A percentile compares a stretch with the other conserved stretches of the same genome.
phyloP scores from a whole-genome alignment of 2,113 vertebrate species.

The Lanius ludovicianus region DNA sequence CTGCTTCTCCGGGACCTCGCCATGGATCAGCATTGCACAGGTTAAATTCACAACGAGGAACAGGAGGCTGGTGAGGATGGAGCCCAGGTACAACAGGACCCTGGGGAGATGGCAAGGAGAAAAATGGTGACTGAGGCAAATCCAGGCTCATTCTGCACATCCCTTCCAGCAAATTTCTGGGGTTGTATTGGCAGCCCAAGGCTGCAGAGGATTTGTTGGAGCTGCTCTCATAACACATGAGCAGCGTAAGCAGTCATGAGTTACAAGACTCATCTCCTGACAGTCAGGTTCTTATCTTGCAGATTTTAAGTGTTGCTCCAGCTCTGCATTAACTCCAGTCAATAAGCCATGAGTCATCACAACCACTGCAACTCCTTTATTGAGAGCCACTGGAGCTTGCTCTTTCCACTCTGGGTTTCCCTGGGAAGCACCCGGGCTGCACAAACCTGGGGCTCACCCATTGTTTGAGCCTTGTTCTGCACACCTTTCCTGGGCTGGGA shows the following conservation, averaged over 20 bases:
- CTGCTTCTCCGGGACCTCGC: conserved; percentile 73
- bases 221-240: neutral
- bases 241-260: conserved; percentile 39
- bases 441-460: neutral
- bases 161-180: neutral
- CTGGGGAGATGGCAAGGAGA: conserved; percentile 52
- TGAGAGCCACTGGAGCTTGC: neutral
- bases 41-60: conserved; percentile 93
- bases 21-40: conserved; percentile 86
- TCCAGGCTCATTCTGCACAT: neutral
- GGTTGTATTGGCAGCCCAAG: neutral
- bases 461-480: neutral
- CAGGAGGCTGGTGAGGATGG: conserved; percentile 84
- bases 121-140: neutral
- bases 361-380: conserved; percentile 4
- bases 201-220: neutral
- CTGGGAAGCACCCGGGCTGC: neutral
- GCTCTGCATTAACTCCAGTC: conserved; percentile 52
- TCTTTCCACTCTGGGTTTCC: neutral
- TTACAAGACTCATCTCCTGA: conserved; percentile 56
- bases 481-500: neutral
- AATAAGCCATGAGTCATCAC: conserved; percentile 52
- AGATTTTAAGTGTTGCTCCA: conserved; percentile 39
- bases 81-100: conserved; percentile 85
- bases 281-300: conserved; percentile 54